Percentiles rank a stretch among this genome's conserved stretches.
Evolutionary conservation across 2,888 invertebrate species (phyloP).

Genomic region (Eucriotettix oculatus): DNA sequence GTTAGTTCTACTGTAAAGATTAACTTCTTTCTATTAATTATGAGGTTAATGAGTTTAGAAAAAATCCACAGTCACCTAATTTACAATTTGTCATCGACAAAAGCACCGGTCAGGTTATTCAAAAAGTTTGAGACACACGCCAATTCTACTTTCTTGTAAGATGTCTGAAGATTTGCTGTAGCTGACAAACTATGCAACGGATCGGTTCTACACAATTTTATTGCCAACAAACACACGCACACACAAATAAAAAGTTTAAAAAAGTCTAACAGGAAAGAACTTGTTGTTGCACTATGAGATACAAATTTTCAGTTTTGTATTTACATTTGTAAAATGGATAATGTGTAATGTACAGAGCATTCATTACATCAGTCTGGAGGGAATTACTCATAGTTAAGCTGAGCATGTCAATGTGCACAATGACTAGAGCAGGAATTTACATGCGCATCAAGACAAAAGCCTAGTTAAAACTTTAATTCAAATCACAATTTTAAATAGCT

Average conservation of each 20-base stretch:
- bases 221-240: slow-evolving; percentile 14
- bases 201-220: slow-evolving; percentile 10
- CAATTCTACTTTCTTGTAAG: background rate
- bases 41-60: background rate
- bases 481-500: no score
- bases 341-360: slow-evolving; percentile 7
- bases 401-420: background rate
- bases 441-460: background rate
- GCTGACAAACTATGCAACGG: slow-evolving; percentile 13
- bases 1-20: background rate
- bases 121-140: background rate
- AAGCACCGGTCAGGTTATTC: background rate
- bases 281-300: slow-evolving; percentile 2
- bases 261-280: slow-evolving; percentile 4
- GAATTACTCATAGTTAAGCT: slow-evolving; percentile 10
- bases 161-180: background rate
- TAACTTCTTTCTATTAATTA: background rate
- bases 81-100: background rate
- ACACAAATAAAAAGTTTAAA: slow-evolving; percentile 6
- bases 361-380: slow-evolving; percentile 10
- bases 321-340: slow-evolving; percentile 11
- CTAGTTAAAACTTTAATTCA: no score
- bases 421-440: slow-evolving; percentile 8
- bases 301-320: slow-evolving; percentile 7
- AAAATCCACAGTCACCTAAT: background rate